A percentile compares a stretch with the other conserved stretches of the same genome.
Evolutionary conservation across 2,888 invertebrate genomes (phyloP).

Genomic region (Apantesis nais): DNA sequence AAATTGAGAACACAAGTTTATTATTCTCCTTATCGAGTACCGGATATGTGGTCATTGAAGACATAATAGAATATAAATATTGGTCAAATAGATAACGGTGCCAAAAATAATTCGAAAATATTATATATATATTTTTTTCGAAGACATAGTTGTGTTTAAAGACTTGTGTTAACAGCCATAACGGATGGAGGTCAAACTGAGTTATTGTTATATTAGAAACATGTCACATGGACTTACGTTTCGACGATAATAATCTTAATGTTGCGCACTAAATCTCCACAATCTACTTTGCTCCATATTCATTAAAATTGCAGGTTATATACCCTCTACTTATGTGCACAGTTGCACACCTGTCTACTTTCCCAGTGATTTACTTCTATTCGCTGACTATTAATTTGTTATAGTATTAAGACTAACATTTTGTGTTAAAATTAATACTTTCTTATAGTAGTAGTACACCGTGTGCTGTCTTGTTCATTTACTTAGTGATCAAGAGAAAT

Average conservation of each 20-base stretch:
- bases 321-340: slow-evolving; percentile 60
- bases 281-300: slow-evolving; percentile 68
- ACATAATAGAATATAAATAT: slow-evolving; percentile 43
- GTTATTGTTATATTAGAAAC: slow-evolving; percentile 60
- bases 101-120: slow-evolving; percentile 40
- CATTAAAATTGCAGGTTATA: slow-evolving; percentile 63
- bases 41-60: slow-evolving; percentile 36
- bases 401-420: not conserved
- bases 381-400: no score
- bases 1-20: slow-evolving; percentile 28
- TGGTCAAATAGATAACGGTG: slow-evolving; percentile 24
- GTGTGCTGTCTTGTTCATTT: not conserved
- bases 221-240: slow-evolving; percentile 40
- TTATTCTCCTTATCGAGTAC: slow-evolving; percentile 22
- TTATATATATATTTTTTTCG: slow-evolving; percentile 33
- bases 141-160: slow-evolving; percentile 49
- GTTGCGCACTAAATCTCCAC: slow-evolving; percentile 55
- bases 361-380: slow-evolving; percentile 57
- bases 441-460: not conserved
- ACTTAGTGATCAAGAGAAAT: not conserved
- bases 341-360: slow-evolving; percentile 56
- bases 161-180: slow-evolving; percentile 55
- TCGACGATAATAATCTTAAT: slow-evolving; percentile 22
- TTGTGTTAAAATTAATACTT: not conserved
- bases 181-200: slow-evolving; percentile 69